Evolutionary conservation across 53 echinoderm and acorn worm genomes (phyloP).

Genomic region (Luidia sarsii): DNA sequence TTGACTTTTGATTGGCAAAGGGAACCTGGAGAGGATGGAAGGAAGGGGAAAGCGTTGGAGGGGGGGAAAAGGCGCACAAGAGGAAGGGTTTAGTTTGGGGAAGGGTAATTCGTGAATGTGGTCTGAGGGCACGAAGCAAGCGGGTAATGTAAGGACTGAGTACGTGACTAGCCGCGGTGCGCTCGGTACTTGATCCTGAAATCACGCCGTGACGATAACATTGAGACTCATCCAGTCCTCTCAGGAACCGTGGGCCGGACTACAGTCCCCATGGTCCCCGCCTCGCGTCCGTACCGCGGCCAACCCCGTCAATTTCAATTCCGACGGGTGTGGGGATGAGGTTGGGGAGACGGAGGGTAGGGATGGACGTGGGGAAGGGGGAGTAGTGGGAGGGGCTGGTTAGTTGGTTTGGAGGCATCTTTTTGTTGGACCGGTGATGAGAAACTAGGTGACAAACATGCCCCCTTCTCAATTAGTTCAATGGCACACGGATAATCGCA

Average conservation of each 20-base stretch:
- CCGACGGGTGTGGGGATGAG: too few species aligned
- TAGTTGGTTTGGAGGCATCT: too few species aligned
- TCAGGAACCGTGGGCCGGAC: not conserved
- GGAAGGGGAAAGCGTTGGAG: not conserved
- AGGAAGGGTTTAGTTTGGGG: not conserved
- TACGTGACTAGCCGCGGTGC: constrained; percentile 28
- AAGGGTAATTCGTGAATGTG: constrained; percentile 26
- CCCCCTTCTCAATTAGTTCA: constrained; percentile 49
- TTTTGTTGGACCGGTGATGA: not conserved
- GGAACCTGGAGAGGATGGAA: not conserved
- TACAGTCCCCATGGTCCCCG: too few species aligned
- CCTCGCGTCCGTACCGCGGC: constrained; percentile 6
- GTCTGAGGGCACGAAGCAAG: constrained; percentile 17
- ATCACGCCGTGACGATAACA: constrained; percentile 39
- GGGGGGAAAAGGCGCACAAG: not conserved
- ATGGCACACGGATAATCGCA: constrained; percentile 52
- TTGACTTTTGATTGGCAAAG: constrained; percentile 29
- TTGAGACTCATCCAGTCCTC: constrained; percentile 12
- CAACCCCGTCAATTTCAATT: constrained; percentile 59
- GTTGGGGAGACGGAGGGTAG: not conserved
- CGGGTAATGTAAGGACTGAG: constrained; percentile 9
- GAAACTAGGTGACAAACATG: not conserved
- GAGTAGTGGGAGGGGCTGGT: not conserved
- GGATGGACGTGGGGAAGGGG: not conserved
- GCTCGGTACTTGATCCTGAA: constrained; percentile 8